Conservation (phyloP, 2,797 vertebrate species). For the Schizopygopsis pylzovi region DNA sequence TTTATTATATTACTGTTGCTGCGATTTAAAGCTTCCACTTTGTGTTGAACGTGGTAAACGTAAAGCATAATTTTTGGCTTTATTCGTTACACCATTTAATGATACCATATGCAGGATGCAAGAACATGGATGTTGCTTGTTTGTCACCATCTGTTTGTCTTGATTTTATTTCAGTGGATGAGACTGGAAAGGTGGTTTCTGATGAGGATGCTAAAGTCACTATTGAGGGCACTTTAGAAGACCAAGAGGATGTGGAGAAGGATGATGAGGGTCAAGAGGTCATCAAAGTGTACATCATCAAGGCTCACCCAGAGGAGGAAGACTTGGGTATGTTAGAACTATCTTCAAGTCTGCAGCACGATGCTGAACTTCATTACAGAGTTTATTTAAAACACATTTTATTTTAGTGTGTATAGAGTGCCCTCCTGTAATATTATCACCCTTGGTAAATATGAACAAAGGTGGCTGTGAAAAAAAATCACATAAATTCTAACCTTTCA, state of each 20-base stretch:
- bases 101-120: background rate
- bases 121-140: background rate
- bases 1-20: background rate
- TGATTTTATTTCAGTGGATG: slow-evolving; percentile 79
- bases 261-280: slow-evolving; percentile 88
- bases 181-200: slow-evolving; percentile 85
- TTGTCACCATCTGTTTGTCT: background rate
- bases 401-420: background rate
- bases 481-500: background rate
- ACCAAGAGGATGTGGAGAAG: slow-evolving; percentile 73
- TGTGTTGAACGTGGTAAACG: background rate
- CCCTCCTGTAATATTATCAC: too few relatives aligned
- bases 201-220: slow-evolving; percentile 82
- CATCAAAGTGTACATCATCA: slow-evolving; percentile 93
- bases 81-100: background rate
- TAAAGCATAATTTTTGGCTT: background rate
- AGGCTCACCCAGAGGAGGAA: slow-evolving; percentile 88
- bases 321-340: slow-evolving; percentile 80
- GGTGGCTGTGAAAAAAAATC: background rate
- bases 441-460: background rate
- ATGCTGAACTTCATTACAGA: background rate
- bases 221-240: slow-evolving; percentile 74
- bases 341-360: background rate
- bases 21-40: background rate
- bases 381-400: background rate